Evolutionary conservation across 2,888 invertebrate genomes (phyloP).

Genomic region (Polydrusus tereticollis): DNA sequence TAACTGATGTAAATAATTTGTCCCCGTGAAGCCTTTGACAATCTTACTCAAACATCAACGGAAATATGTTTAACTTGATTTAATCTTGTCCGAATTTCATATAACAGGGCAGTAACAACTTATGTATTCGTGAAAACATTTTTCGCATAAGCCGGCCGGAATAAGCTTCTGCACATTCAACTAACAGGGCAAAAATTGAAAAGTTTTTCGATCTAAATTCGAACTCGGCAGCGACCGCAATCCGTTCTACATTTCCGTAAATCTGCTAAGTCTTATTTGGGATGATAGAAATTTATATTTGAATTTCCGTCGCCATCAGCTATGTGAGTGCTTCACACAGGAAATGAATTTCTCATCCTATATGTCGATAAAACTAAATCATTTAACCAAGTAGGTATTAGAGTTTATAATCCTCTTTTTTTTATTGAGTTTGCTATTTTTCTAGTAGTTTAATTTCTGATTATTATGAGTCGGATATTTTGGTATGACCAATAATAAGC

Average conservation of each 20-base stretch:
- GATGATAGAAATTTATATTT: slow-evolving; percentile 3
- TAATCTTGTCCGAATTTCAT: background rate
- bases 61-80: background rate
- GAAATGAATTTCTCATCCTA: background rate
- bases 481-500: no score
- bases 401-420: background rate
- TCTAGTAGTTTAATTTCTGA: no score
- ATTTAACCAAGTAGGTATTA: background rate
- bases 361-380: background rate
- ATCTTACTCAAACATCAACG: background rate
- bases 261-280: background rate
- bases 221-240: background rate
- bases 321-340: background rate
- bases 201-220: slow-evolving; percentile 6
- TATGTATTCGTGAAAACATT: background rate
- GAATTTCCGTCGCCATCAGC: background rate
- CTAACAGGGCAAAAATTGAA: slow-evolving; percentile 6
- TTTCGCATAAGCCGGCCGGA: background rate
- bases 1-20: no score
- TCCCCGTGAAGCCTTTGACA: background rate
- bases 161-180: background rate
- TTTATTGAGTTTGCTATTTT: background rate
- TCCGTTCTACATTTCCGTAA: slow-evolving; percentile 6
- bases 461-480: no score
- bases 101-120: slow-evolving; percentile 1